Percentiles rank a stretch among this genome's conserved stretches.
phyloP scores from a whole-genome alignment of 1,140 invertebrate genomes.

The Lucilia cuprina region DNA sequence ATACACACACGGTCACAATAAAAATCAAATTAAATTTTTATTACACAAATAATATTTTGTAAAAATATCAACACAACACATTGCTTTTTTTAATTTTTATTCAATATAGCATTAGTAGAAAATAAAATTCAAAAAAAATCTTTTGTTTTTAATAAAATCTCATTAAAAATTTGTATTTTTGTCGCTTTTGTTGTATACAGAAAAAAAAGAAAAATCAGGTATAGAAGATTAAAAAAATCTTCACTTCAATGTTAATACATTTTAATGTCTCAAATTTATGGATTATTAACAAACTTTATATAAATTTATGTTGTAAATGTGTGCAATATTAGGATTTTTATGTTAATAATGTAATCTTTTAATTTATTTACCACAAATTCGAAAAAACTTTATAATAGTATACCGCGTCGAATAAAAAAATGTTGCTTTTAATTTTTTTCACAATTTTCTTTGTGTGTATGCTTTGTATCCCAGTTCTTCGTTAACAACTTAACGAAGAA shows the following conservation, averaged over 20 bases:
- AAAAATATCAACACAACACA: neutral
- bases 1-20: neutral
- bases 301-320: neutral
- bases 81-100: neutral
- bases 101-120: neutral
- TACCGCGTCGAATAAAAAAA: neutral
- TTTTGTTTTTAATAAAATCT: neutral
- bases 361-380: neutral
- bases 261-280: neutral
- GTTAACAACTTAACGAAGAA: neutral
- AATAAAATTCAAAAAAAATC: too few species aligned
- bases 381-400: neutral
- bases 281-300: too few species aligned
- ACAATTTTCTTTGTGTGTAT: slow-evolving; percentile 10
- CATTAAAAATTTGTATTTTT: neutral
- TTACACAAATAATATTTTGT: neutral
- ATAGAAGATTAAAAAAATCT: neutral
- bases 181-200: neutral
- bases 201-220: neutral
- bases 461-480: neutral
- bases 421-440: neutral
- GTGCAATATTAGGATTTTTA: neutral
- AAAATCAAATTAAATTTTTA: neutral
- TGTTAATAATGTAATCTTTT: neutral
- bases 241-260: neutral